Percentiles rank a stretch among this genome's conserved stretches.
Conservation (phyloP, 1,140 invertebrate species). For the Phortica variegata region DNA sequence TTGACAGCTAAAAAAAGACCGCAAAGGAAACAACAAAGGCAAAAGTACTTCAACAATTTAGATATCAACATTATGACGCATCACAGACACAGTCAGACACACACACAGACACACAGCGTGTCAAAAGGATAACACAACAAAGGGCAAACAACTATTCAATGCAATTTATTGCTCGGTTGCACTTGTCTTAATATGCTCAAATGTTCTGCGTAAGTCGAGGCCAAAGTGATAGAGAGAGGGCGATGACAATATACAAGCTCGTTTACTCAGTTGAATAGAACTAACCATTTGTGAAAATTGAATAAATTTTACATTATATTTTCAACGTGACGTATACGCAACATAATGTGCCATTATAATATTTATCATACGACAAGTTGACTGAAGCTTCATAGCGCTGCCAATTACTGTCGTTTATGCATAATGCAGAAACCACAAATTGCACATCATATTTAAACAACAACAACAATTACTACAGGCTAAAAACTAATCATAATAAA, state of each 20-base stretch:
- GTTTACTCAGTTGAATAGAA: conserved; percentile 27
- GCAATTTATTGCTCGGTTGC: conserved; percentile 33
- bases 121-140: no score
- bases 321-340: conserved; percentile 21
- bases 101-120: conserved; percentile 1
- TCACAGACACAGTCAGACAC: conserved; percentile 7
- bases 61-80: conserved; percentile 3
- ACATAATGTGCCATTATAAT: conserved; percentile 1
- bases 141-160: conserved; percentile 17
- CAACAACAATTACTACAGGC: no score
- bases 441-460: no score
- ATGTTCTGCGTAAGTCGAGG: conserved; percentile 21
- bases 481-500: no score
- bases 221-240: no score
- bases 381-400: not conserved
- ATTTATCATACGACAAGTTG: not conserved
- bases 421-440: no score
- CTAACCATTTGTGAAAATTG: not conserved
- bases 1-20: not conserved
- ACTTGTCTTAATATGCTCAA: conserved; percentile 28
- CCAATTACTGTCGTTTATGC: no score
- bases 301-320: conserved; percentile 3
- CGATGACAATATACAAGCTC: no score
- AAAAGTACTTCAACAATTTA: not conserved
- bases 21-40: not conserved